A percentile compares a stretch with the other conserved stretches of the same genome.
Conservation (phyloP, 2,888 invertebrate species). For the Achlya flavicornis region DNA sequence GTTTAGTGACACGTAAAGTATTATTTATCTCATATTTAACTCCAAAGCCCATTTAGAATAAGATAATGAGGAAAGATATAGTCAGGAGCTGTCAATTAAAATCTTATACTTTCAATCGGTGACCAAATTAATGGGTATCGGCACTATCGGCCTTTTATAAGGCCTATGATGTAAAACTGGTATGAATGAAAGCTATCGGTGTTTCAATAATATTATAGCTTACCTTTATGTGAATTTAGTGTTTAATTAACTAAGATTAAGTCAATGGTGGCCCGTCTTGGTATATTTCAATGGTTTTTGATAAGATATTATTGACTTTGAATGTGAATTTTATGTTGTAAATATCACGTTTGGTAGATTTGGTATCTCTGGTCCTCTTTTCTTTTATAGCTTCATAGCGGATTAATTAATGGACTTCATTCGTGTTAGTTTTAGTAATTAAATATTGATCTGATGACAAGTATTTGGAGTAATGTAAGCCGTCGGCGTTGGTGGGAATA, state of each 20-base stretch:
- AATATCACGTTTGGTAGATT: background rate
- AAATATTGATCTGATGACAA: background rate
- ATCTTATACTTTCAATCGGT: slow-evolving; percentile 16
- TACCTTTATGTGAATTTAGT: background rate
- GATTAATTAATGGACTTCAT: background rate
- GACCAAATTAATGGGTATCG: slow-evolving; percentile 6
- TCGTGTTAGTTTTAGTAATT: background rate
- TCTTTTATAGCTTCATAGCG: background rate
- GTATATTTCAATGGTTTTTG: slow-evolving; percentile 1
- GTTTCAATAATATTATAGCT: background rate
- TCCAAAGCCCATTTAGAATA: slow-evolving; percentile 8
- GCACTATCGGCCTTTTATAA: slow-evolving; percentile 23
- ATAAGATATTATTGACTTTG: background rate
- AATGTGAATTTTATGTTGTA: background rate
- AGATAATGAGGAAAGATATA: slow-evolving; percentile 20
- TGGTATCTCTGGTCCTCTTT: background rate
- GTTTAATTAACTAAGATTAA: background rate
- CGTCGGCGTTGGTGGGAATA: too few species aligned
- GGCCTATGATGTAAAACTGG: background rate
- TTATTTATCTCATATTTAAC: slow-evolving; percentile 1
- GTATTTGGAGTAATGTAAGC: background rate
- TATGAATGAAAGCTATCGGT: background rate
- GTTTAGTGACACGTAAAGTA: slow-evolving; percentile 16
- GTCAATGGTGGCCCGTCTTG: background rate
- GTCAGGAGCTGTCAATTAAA: slow-evolving; percentile 34